Conservation (phyloP, 2,888 invertebrate genomes). For the Synanthedon vespiformis region DNA sequence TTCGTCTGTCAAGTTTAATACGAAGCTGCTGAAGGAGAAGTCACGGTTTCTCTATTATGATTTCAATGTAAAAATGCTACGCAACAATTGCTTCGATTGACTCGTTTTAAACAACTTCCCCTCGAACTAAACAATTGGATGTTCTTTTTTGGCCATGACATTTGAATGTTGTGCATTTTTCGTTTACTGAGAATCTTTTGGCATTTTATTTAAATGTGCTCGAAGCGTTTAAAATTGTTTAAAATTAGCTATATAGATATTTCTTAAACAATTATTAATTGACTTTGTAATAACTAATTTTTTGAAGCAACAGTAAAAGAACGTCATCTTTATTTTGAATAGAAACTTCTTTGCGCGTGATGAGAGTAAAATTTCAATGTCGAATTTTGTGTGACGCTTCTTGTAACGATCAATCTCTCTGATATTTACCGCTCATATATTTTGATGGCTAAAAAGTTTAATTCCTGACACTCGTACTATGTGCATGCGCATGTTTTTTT, state of each 20-base stretch:
- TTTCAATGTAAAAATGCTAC: constrained; percentile 30
- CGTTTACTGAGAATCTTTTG: constrained; percentile 31
- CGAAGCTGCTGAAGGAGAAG: constrained; percentile 10
- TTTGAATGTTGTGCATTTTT: constrained; percentile 28
- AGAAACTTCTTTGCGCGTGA: too few relatives aligned
- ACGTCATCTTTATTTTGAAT: too few relatives aligned
- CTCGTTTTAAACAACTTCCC: constrained; percentile 22
- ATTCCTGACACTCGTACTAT: too few relatives aligned
- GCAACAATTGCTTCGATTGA: constrained; percentile 17
- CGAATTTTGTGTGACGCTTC: too few relatives aligned
- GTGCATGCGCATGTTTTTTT: too few relatives aligned
- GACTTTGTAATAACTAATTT: too few relatives aligned
- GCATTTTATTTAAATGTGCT: constrained; percentile 19
- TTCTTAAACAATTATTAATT: background rate
- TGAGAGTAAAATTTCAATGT: too few relatives aligned
- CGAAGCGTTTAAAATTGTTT: too few relatives aligned
- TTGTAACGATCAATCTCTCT: too few relatives aligned
- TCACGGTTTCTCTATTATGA: constrained; percentile 28
- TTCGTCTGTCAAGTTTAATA: background rate
- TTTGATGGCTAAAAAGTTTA: too few relatives aligned
- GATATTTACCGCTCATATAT: too few relatives aligned
- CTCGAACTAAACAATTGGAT: constrained; percentile 21
- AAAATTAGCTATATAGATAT: constrained; percentile 5
- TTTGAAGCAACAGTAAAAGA: too few relatives aligned
- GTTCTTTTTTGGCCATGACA: constrained; percentile 34